phyloP scores from a whole-genome alignment of 2,888 invertebrate genomes.

The Campaea margaritaria region DNA sequence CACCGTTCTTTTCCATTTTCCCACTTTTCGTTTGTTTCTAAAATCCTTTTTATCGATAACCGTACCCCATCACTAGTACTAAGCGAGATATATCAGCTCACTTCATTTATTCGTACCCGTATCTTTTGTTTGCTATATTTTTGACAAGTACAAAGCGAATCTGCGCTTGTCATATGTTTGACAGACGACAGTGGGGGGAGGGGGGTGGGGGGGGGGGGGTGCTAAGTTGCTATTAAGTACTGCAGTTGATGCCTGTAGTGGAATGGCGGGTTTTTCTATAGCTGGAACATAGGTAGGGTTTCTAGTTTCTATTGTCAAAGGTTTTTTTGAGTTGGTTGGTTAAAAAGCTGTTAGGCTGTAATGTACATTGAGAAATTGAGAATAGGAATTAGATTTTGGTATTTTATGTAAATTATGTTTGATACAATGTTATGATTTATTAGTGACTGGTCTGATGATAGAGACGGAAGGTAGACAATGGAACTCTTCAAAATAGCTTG shows the following conservation, averaged over 20 bases:
- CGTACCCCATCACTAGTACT: conserved; percentile 58
- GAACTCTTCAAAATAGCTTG: no score
- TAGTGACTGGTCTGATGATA: no score
- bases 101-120: conserved; percentile 82
- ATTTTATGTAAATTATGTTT: no score
- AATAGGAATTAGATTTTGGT: no score
- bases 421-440: no score
- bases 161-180: conserved; percentile 84
- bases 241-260: conserved; percentile 70
- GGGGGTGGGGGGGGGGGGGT: conserved; percentile 51
- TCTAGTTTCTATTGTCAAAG: neutral
- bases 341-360: no score
- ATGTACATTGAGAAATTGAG: no score
- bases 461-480: no score
- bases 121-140: conserved; percentile 86
- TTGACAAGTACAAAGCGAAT: conserved; percentile 85
- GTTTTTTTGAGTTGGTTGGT: no score
- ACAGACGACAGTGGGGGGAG: conserved; percentile 64
- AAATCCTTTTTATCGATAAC: neutral
- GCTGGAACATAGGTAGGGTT: neutral
- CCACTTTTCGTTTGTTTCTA: no score
- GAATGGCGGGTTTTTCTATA: conserved; percentile 23
- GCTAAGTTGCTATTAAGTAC: conserved; percentile 83
- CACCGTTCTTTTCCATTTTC: no score
- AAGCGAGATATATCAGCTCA: conserved; percentile 82